Conservation (phyloP, 1,140 invertebrate genomes). For the Caerostris darwini region DNA sequence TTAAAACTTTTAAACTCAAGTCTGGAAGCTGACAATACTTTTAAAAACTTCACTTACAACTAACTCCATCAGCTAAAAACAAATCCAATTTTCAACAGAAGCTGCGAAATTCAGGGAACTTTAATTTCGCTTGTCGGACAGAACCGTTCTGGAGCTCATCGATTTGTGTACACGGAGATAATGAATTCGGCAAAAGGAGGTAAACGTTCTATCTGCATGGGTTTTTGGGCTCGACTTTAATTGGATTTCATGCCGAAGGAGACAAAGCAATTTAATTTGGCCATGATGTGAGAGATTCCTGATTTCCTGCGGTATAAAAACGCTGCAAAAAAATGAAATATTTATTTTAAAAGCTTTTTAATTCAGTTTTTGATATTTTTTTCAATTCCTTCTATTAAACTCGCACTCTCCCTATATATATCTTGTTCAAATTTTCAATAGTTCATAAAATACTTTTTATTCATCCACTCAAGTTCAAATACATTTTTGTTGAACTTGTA, state of each 20-base stretch:
- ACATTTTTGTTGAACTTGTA: too few species aligned
- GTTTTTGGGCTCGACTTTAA: conserved; percentile 18
- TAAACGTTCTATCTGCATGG: not conserved
- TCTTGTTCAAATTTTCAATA: too few species aligned
- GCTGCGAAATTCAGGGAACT: not conserved
- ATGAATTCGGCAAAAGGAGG: not conserved
- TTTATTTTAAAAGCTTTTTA: not conserved
- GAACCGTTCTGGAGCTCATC: not conserved
- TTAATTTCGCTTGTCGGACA: conserved; percentile 3
- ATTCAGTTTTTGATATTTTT: not conserved
- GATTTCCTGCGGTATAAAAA: not conserved
- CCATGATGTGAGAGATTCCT: not conserved
- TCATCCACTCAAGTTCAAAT: too few species aligned
- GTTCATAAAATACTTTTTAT: too few species aligned
- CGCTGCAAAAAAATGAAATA: not conserved
- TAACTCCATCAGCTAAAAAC: not conserved
- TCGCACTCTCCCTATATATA: too few species aligned
- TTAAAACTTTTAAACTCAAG: too few species aligned
- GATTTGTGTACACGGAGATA: conserved; percentile 19
- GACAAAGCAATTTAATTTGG: conserved; percentile 10
- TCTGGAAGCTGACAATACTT: not conserved
- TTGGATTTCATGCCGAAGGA: conserved; percentile 41
- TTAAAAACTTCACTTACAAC: not conserved
- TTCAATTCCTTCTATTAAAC: too few species aligned
- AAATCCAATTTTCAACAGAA: conserved; percentile 39